phyloP scores from a whole-genome alignment of 2,113 vertebrate genomes.

The Mixornis gularis region DNA sequence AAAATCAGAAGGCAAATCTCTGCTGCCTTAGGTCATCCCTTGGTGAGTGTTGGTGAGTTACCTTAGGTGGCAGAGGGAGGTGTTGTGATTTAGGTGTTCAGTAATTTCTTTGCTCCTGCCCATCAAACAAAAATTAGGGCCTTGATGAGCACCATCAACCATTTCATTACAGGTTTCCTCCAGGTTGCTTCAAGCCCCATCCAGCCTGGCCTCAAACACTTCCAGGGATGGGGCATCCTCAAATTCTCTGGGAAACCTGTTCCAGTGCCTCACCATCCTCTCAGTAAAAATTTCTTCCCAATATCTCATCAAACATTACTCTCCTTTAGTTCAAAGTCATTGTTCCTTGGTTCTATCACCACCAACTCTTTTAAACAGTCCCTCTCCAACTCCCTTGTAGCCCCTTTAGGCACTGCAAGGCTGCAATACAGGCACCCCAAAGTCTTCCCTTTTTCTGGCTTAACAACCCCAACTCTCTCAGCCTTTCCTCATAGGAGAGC shows the following conservation, averaged over 20 bases:
- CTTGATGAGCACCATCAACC: neutral
- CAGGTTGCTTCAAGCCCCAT: neutral
- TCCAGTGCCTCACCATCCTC: neutral
- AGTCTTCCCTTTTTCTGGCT: neutral
- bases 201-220: neutral
- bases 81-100: neutral
- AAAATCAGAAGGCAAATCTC: neutral
- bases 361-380: neutral
- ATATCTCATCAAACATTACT: neutral
- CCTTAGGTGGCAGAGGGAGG: neutral
- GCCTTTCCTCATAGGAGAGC: neutral
- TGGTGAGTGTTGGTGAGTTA: neutral
- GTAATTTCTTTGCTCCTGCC: neutral
- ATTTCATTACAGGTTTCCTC: neutral
- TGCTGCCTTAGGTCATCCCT: neutral
- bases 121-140: neutral
- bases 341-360: neutral
- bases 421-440: neutral
- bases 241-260: neutral
- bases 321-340: neutral
- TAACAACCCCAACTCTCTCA: neutral
- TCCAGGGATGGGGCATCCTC: neutral
- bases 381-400: neutral
- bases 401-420: neutral
- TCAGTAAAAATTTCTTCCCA: neutral